phyloP scores from a whole-genome alignment of 2,888 invertebrate genomes.

The Trichogramma dendrolimi region DNA sequence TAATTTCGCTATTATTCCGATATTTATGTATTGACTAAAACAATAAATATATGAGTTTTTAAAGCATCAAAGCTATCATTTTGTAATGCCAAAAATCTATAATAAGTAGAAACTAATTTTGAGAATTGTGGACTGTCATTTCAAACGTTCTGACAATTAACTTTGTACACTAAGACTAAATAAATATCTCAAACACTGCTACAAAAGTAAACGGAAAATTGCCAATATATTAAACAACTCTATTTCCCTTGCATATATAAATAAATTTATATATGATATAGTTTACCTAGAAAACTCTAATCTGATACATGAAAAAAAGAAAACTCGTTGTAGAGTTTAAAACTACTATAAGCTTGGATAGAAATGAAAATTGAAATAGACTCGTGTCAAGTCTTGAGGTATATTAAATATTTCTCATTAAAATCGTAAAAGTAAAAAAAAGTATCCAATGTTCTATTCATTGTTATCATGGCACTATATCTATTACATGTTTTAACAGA shows the following conservation, averaged over 20 bases:
- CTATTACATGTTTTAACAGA: no score
- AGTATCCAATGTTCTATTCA: no score
- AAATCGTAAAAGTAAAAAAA: no score
- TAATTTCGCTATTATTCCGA: conserved; percentile 14
- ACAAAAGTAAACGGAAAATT: not conserved
- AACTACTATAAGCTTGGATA: not conserved
- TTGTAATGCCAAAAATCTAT: conserved; percentile 20
- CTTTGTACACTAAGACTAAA: conserved; percentile 10
- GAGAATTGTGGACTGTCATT: conserved; percentile 9
- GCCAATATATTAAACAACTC: not conserved
- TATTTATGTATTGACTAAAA: not conserved
- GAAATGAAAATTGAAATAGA: not conserved
- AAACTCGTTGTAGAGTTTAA: conserved; percentile 28
- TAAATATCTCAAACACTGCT: conserved; percentile 12
- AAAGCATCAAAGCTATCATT: conserved; percentile 17
- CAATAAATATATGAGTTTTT: not conserved
- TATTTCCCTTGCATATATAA: conserved; percentile 10
- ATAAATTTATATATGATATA: conserved; percentile 13
- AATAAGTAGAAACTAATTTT: conserved; percentile 15
- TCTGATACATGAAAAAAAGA: conserved; percentile 16
- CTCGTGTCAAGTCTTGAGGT: no score
- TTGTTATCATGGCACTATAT: no score
- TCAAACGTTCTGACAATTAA: conserved; percentile 6
- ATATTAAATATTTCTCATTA: no score
- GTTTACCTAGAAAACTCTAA: conserved; percentile 10